Base-by-base conservation (phyloP, 1,140 invertebrate species). In the Hylyphantes graminicola region DNA sequence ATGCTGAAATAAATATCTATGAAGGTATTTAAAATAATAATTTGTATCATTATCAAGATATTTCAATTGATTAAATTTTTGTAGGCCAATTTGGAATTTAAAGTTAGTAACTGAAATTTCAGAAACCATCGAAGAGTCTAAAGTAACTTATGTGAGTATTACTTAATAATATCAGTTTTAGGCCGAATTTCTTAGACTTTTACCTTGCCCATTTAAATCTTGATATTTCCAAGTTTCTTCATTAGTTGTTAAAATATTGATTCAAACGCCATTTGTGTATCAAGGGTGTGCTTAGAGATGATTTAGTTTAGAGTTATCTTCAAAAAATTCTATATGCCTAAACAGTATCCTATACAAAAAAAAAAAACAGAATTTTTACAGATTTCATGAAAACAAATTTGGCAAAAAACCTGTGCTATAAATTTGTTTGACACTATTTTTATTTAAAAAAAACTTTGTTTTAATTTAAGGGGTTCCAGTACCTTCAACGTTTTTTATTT, bases 81-180 rank as follows among this genome's bases (percentile, higher is more conserved):
- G 59, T 67, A 87, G 90, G 82, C 89, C 89, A 19, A 87, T 91
- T 21, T 91, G 90, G 90, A 89, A 90, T 63, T 76, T 77, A 12
- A 87, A 88, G 64, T 86, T 89, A 8, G 89, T 89, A 4, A 87
- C 85, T 57, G 89, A 90, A 85, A 88, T 87, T 83, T 86, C 87
- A 1, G 87, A 86, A 73, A 86, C 87, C 51, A 87, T 87, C 15
- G 86, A 87, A 50, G 86, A 88, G 53, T 88, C 88, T n/a, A 81
- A 79, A 53, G 67, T 87, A 67, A 87, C 85, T 74, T 90, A 88
- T 88, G 89, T 90, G 87, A 88, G 89, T 73, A 35, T 73, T 85
- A 11, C 48, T 19, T 48, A 50, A 17, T n/a, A n/a, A 35, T 67
- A 48, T 67, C 35, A 35, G 21, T 67, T 19, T 67, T 61, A 61